phyloP scores from a whole-genome alignment of 2,113 vertebrate genomes.

The Aix galericulata region DNA sequence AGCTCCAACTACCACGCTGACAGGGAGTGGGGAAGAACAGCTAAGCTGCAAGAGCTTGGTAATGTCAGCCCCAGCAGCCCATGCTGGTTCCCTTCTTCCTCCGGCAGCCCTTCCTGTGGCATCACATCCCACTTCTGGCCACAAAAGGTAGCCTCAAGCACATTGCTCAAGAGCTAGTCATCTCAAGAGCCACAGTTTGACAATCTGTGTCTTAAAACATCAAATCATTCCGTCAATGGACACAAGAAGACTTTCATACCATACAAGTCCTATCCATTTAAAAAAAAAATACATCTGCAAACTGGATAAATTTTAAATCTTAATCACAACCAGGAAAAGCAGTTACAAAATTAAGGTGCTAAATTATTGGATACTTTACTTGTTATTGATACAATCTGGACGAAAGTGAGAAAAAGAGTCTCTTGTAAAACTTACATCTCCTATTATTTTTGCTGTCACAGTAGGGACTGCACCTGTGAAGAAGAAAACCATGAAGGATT shows the following conservation, averaged over 20 bases:
- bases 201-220: neutral
- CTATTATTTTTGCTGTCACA: conserved; percentile 90
- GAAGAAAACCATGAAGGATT: neutral
- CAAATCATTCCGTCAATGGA: neutral
- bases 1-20: neutral
- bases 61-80: neutral
- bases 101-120: neutral
- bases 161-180: neutral
- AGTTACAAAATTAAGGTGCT: neutral
- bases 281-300: neutral
- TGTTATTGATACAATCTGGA: conserved; percentile 7
- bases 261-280: neutral
- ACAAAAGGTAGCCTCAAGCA: neutral
- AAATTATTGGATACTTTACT: conserved; percentile 1
- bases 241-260: neutral
- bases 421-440: conserved; percentile 86
- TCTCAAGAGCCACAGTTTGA: neutral
- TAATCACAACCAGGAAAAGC: neutral
- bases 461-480: conserved; percentile 89
- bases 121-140: neutral
- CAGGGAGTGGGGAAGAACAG: neutral
- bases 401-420: conserved; percentile 13
- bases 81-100: neutral
- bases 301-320: neutral
- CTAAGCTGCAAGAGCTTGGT: neutral